Evolutionary conservation across 2,888 invertebrate species (phyloP), one percentile per base, ranked within the genome.

Genomic region (Pedicia rivosa): DNA sequence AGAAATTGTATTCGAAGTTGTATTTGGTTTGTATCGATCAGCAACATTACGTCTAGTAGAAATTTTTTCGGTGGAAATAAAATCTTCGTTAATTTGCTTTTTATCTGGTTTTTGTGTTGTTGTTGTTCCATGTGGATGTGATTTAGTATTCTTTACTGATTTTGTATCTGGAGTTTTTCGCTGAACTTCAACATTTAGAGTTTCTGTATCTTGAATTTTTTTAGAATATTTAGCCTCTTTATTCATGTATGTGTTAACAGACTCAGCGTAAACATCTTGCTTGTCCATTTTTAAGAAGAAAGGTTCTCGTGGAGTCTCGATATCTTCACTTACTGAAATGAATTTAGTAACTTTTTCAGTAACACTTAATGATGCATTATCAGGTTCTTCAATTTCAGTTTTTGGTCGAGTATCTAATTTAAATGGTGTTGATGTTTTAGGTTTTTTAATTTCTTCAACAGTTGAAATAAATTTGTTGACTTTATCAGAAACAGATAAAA

Each of bases 401-500:
- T n/a, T n/a, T n/a, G 10, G 15, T 9, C 10, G 13, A n/a, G n/a
- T n/a, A n/a, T n/a, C n/a, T n/a, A n/a, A n/a, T n/a, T n/a, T n/a
- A n/a, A n/a, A n/a, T n/a, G n/a, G n/a, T n/a, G 47, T 43, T 1
- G 59, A 58, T 2, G 51, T 32, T 30, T 56, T 55, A 32, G 63
- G 65, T 49, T 63, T 66, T 20, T 55, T 54, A 3, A 54, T 47
- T 41, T 57, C 57, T 42, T 63, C 72, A 9, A 66, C 65, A 10
- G 65, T 63, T 36, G 57, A 59, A n/a, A 71, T 71, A 51, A 77
- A 78, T 47, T 74, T 76, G 22, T 65, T 66, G 0, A 78, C 77
- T 54, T 78, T 78, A 50, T 77, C 72, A 27, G 75, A 72, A 7
- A 78, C 77, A 35, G 74, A 72, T 17, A 78, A 46, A 12, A 76